Percentiles rank a stretch among this genome's conserved stretches.
Conservation (phyloP, 53 echinoderm and acorn worm genomes). For the Apostichopus leukothele region DNA sequence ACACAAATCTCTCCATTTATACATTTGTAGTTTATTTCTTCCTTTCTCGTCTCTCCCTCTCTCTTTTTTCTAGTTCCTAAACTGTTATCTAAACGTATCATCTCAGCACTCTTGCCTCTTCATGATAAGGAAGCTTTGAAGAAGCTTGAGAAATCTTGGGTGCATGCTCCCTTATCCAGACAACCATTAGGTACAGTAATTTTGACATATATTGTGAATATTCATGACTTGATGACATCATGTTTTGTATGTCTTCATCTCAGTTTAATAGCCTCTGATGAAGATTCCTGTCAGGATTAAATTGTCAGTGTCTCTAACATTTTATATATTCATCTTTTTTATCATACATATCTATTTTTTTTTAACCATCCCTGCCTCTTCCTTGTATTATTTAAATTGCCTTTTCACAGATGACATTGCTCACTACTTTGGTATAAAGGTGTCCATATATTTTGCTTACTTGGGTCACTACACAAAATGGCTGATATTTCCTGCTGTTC, state of each 20-base stretch:
- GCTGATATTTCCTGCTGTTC: slow-evolving; percentile 75
- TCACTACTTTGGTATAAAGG: slow-evolving; percentile 96
- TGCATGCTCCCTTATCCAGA: slow-evolving; percentile 72
- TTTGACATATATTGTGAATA: too few species aligned
- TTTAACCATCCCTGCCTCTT: background rate
- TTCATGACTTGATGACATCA: too few species aligned
- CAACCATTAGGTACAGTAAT: slow-evolving; percentile 76
- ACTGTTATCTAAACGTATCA: slow-evolving; percentile 68
- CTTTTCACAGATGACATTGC: slow-evolving; percentile 75
- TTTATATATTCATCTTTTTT: too few species aligned
- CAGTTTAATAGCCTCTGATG: too few species aligned
- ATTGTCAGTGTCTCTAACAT: too few species aligned
- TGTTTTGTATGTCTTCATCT: too few species aligned
- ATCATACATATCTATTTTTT: background rate
- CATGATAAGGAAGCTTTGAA: slow-evolving; percentile 76
- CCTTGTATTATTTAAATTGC: background rate
- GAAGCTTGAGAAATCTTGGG: slow-evolving; percentile 77
- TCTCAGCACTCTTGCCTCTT: slow-evolving; percentile 79
- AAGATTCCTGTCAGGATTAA: too few species aligned
- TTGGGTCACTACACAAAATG: slow-evolving; percentile 89
- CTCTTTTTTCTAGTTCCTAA: slow-evolving; percentile 63
- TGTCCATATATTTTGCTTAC: slow-evolving; percentile 98
- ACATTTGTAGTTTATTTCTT: too few species aligned
- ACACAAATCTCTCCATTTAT: too few species aligned
- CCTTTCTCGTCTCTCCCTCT: background rate